Evolutionary conservation across 2,113 vertebrate genomes (phyloP).

Genomic region (Saguinus midas): DNA sequence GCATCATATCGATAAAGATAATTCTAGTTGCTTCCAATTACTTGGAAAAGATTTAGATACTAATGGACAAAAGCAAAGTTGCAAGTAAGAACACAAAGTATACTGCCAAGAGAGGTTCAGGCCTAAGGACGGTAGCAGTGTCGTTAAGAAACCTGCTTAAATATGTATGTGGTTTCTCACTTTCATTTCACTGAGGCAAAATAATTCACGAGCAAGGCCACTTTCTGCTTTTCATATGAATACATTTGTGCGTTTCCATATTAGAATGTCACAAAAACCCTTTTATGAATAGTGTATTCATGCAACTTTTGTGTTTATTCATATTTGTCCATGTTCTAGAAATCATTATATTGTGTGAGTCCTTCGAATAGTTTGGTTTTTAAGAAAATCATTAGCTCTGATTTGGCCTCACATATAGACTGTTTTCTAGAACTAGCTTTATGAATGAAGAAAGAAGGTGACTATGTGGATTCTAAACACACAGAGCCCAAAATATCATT

Average conservation of each 20-base stretch:
- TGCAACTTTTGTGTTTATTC: neutral
- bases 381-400: neutral
- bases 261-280: neutral
- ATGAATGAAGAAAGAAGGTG: neutral
- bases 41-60: conserved; percentile 20
- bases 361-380: neutral
- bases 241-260: neutral
- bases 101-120: neutral
- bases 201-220: neutral
- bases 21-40: neutral
- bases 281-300: conserved; percentile 4
- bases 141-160: conserved; percentile 8
- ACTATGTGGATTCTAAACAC: neutral
- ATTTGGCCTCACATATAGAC: neutral
- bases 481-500: neutral
- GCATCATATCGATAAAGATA: neutral
- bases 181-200: neutral
- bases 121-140: neutral
- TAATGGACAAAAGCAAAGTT: neutral
- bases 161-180: conserved; percentile 50
- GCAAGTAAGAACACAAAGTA: neutral
- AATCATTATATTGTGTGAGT: neutral
- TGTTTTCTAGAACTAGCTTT: neutral
- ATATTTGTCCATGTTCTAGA: neutral
- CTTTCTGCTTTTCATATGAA: neutral